A percentile compares a stretch with the other conserved stretches of the same genome.
These are phyloP conservation scores for Coenobita brevimanus DNA, from an alignment of 1,140 invertebrate genomes.

Conservation along the genomic window DNA sequence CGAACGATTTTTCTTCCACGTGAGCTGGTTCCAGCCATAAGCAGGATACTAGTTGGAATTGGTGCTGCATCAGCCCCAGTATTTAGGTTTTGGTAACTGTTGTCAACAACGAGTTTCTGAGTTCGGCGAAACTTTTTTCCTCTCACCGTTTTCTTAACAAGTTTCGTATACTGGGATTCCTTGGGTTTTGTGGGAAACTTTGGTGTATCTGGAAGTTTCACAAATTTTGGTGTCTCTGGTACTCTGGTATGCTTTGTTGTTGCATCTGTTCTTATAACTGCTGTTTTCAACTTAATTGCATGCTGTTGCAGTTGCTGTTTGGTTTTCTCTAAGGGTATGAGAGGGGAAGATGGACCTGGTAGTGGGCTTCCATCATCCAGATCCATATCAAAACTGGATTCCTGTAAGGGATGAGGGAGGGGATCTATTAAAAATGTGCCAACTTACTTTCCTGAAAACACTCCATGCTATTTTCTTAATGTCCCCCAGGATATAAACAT, in stretches of 20 bases:
- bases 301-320: too few species aligned
- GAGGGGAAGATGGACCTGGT: conserved; percentile 24
- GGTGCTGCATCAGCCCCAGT: not conserved
- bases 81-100: not conserved
- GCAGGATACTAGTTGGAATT: conserved; percentile 46
- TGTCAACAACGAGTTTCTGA: conserved; percentile 10
- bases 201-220: too few species aligned
- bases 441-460: too few species aligned
- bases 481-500: too few species aligned
- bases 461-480: too few species aligned
- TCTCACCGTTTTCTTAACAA: not conserved
- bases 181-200: too few species aligned
- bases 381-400: conserved; percentile 47
- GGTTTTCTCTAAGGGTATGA: not conserved
- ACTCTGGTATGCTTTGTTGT: not conserved
- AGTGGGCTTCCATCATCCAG: conserved; percentile 55
- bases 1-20: conserved; percentile 51
- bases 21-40: conserved; percentile 57
- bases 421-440: too few species aligned
- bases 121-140: conserved; percentile 21
- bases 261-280: not conserved
- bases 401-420: too few species aligned
- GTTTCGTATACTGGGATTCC: too few species aligned
- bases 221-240: too few species aligned
- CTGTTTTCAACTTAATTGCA: not conserved